Base-by-base conservation (phyloP, 2,888 invertebrate species). In the Callyntrura guangdongensis region DNA sequence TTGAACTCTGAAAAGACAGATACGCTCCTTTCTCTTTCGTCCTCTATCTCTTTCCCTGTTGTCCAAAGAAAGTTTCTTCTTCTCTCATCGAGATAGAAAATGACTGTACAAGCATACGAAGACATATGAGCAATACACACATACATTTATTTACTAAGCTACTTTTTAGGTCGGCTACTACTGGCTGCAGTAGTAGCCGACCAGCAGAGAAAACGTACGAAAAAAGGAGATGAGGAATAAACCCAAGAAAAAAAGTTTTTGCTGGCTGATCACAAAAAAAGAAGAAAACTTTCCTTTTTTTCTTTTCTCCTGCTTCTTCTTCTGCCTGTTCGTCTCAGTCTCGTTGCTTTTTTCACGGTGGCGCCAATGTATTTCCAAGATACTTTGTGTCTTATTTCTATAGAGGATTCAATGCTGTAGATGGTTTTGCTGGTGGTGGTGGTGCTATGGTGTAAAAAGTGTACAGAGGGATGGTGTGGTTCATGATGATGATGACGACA, bases 341-440 rank as follows among this genome's bases (percentile, higher is more conserved):
- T 53, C 56, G 27, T 72, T 67, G 25, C 56, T 85, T 67, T 74
- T 86, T 67, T 67, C 67, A 61, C 67, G 53, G 27, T 86, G 86
- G 86, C 86, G 86, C 86, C 86, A 85, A 79, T 86, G 74, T 77
- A 86, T 74, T 85, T 67, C 67, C 79, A 36, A 27, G 45, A 12
- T 45, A 45, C 36, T 72, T 36, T 45, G 36, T 36, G 72, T 45
- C 45, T 67, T 27, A 67, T 67, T 67, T 36, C 45, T 72, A 72
- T 36, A 17, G 36, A 45, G 27, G 72, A 45, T 45, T 1, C 25
- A 5, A 1, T 72, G 1, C 45, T 12, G 22, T 67, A 22, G 22
- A 67, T 67, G 22, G 11, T 67, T 17, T 17, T 67, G 27, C 27
- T 69, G 11, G 36, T 69, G 36, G 17, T 22, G 36, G 36, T 36